phyloP scores from a whole-genome alignment of 2,113 vertebrate genomes.

The Trematomus loennbergii region DNA sequence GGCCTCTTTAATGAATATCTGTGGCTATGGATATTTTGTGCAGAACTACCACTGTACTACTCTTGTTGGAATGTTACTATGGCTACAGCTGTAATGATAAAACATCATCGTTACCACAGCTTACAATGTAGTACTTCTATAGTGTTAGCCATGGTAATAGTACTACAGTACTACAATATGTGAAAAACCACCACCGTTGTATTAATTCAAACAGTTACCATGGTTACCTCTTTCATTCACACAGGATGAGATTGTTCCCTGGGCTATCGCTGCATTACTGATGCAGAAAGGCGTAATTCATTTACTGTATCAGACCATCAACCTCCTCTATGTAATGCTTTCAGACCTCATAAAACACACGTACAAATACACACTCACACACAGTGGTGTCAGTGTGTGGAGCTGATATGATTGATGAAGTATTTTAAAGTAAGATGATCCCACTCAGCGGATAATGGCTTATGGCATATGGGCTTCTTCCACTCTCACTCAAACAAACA shows the following conservation, averaged over 20 bases:
- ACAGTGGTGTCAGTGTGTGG: constrained; percentile 10
- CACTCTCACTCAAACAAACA: constrained; percentile 1
- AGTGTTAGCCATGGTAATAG: too few relatives aligned
- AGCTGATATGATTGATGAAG: constrained; percentile 55
- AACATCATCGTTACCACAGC: background rate
- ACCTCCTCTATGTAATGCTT: constrained; percentile 7
- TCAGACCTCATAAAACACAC: constrained; percentile 11
- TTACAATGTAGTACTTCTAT: too few relatives aligned
- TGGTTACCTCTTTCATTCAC: background rate
- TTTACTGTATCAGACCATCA: background rate
- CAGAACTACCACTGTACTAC: background rate
- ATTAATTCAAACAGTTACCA: background rate
- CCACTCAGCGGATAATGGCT: constrained; percentile 47
- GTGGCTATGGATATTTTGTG: background rate
- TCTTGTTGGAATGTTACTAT: background rate
- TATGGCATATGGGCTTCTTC: constrained; percentile 44
- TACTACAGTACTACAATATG: background rate
- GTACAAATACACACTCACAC: background rate
- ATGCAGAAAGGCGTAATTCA: constrained; percentile 6
- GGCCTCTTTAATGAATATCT: too few relatives aligned
- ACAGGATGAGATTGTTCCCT: background rate
- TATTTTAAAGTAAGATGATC: constrained; percentile 60
- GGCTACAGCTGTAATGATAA: background rate
- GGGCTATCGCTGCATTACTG: background rate
- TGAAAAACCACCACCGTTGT: background rate